Percentiles rank a stretch among this genome's conserved stretches.
Evolutionary conservation across 2,888 invertebrate species (phyloP).

Genomic region (Perizoma affinitatum): DNA sequence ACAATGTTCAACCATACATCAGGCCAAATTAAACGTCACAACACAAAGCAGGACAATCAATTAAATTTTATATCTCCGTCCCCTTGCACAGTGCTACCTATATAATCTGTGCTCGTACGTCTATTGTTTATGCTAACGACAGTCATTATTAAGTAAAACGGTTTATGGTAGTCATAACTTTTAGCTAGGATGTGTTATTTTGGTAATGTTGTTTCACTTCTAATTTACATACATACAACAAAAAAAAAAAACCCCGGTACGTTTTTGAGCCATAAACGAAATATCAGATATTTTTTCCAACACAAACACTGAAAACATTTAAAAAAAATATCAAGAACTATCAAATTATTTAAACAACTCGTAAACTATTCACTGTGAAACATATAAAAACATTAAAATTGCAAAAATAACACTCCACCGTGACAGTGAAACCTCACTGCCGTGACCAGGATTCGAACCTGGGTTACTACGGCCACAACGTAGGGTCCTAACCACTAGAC

Average conservation of each 20-base stretch:
- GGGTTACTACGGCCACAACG: slow-evolving; percentile 91
- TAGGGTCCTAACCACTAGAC: slow-evolving; percentile 90
- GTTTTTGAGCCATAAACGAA: too few species aligned
- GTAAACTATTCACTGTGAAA: too few species aligned
- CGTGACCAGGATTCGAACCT: slow-evolving; percentile 91
- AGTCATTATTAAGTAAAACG: slow-evolving; percentile 53
- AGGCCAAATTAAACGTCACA: slow-evolving; percentile 46
- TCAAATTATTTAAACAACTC: too few species aligned
- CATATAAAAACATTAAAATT: too few species aligned
- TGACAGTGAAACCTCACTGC: slow-evolving; percentile 59
- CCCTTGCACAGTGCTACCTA: slow-evolving; percentile 11
- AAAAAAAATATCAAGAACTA: too few species aligned
- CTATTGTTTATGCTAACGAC: slow-evolving; percentile 55
- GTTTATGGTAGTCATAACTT: slow-evolving; percentile 53
- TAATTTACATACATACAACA: slow-evolving; percentile 12
- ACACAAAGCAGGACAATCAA: slow-evolving; percentile 56
- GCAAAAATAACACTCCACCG: slow-evolving; percentile 44
- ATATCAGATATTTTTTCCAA: too few species aligned
- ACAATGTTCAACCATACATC: slow-evolving; percentile 27
- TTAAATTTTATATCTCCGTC: slow-evolving; percentile 50
- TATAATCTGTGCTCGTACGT: slow-evolving; percentile 17
- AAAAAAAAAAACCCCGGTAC: slow-evolving; percentile 6
- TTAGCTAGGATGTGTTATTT: slow-evolving; percentile 26
- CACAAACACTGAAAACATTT: too few species aligned
- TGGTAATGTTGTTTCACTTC: slow-evolving; percentile 21